Base-by-base conservation (phyloP, 2,888 invertebrate species). In the Capitulum mitella region DNA sequence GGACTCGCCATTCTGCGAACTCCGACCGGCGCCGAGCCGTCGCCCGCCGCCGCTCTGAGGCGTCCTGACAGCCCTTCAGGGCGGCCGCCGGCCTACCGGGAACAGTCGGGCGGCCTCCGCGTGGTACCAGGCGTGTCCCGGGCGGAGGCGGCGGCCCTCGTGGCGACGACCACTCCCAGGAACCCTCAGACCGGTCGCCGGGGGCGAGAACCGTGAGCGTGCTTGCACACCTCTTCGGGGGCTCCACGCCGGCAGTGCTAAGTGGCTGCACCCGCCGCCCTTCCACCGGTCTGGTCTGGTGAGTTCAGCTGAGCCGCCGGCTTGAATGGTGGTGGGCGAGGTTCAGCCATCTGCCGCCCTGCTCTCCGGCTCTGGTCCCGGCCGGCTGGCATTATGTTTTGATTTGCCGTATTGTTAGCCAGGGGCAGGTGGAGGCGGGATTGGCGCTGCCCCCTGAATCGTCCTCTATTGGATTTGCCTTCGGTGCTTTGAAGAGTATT, bases 371-470 rank as follows among this genome's bases (percentile, higher is more conserved):
- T n/a, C n/a, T n/a, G n/a, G 32, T 8, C 61, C 61, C n/a, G 29
- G 12, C 29, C 32, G 26, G 26, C 29, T 29, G 61, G 6, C 29
- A 32, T 32, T 61, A 29, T 61, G 61, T 61, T 61, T 61, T 61
- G 61, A 64, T 64, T 34, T 64, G 64, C 34, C 37, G 64, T 22
- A 64, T 64, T 64, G 64, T 64, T 64, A 19, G 64, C 14, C 29
- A 16, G 19, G 64, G 64, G 64, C 64, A 64, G 64, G 64, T 64
- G 64, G 37, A 37, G 64, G 64, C 64, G 64, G 64, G 64, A 64
- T 64, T 64, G 34, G 64, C 37, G 12, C 37, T 34, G 32, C 32
- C 64, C 37, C 64, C 3, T 64, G 64, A 64, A 64, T 37, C 3
- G 64, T 32, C 6, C 64, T 32, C 64, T 64, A 64, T 64, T 64